phyloP scores from a whole-genome alignment of 2,797 vertebrate species.

The Thaleichthys pacificus region DNA sequence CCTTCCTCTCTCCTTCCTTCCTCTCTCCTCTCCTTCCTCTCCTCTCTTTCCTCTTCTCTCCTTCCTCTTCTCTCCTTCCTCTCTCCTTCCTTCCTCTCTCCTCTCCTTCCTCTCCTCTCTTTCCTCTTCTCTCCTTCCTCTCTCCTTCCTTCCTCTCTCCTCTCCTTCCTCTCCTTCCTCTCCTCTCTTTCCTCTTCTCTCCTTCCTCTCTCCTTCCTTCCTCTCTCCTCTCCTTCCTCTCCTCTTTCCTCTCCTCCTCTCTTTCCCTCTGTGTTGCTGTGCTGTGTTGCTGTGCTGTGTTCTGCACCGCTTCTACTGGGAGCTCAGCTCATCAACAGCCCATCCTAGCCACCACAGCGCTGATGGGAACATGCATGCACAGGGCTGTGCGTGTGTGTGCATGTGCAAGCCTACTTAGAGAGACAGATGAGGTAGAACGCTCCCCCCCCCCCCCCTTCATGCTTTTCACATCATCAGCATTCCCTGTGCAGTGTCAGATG shows the following conservation, averaged over 20 bases:
- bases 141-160: too few relatives aligned
- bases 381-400: constrained; percentile 25
- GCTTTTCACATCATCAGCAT: neutral
- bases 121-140: neutral
- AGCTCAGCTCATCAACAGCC: constrained; percentile 49
- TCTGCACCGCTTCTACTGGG: constrained; percentile 24
- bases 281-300: neutral
- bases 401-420: constrained; percentile 10
- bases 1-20: too few relatives aligned
- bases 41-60: neutral
- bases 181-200: neutral
- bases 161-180: constrained; percentile 2
- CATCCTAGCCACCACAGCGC: constrained; percentile 46
- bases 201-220: too few relatives aligned
- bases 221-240: too few relatives aligned
- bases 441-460: neutral
- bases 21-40: neutral
- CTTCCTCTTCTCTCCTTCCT: too few relatives aligned
- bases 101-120: neutral
- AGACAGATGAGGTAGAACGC: neutral
- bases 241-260: too few relatives aligned
- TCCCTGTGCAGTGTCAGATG: neutral
- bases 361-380: neutral
- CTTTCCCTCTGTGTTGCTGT: too few relatives aligned
- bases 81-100: neutral